Percentiles rank a stretch among this genome's conserved stretches.
phyloP scores from a whole-genome alignment of 2,797 vertebrate species.

The Monodelphis domestica region DNA sequence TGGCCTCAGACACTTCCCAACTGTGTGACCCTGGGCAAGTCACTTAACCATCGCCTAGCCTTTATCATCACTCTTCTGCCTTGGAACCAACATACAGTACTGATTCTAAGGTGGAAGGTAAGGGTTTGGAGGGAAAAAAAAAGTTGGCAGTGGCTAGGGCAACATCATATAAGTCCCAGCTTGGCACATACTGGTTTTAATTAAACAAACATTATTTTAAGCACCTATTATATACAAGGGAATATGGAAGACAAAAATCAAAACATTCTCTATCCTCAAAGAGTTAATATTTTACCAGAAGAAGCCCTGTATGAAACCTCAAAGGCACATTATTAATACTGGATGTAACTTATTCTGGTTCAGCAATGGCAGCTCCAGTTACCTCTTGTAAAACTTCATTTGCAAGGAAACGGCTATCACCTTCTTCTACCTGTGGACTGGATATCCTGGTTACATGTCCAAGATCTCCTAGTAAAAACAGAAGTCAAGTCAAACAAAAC shows the following conservation, averaged over 20 bases:
- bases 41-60: too few species aligned
- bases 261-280: neutral
- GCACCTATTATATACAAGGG: neutral
- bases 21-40: too few species aligned
- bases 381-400: slow-evolving; percentile 99
- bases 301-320: neutral
- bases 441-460: slow-evolving; percentile 96
- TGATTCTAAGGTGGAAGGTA: too few species aligned
- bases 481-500: slow-evolving; percentile 33
- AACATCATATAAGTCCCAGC: neutral
- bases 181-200: neutral
- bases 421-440: slow-evolving; percentile 98
- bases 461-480: slow-evolving; percentile 90
- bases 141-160: too few species aligned
- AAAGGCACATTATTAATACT: neutral
- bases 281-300: neutral
- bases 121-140: too few species aligned
- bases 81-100: too few species aligned
- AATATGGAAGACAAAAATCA: neutral
- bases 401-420: slow-evolving; percentile 96
- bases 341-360: neutral
- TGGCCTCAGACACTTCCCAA: too few species aligned
- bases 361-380: slow-evolving; percentile 39
- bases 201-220: neutral
- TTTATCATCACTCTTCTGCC: too few species aligned